phyloP scores from a whole-genome alignment of 2,888 invertebrate genomes.

The Orchesellides sinensis region DNA sequence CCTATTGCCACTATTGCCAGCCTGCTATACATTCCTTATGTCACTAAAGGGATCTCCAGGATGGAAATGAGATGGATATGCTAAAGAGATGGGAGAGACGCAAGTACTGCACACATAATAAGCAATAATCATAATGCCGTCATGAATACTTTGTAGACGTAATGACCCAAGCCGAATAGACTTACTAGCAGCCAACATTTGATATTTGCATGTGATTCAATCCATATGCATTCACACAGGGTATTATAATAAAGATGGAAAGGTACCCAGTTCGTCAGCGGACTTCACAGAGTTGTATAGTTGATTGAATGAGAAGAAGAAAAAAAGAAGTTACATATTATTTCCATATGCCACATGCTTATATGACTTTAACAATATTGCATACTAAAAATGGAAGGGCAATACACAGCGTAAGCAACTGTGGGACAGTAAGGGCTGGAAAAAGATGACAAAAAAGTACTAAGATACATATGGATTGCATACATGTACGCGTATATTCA shows the following conservation, averaged over 20 bases:
- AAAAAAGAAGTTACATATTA: not conserved
- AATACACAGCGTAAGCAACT: too few relatives aligned
- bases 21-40: not conserved
- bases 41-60: conserved; percentile 14
- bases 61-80: conserved; percentile 6
- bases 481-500: not conserved
- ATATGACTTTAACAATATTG: not conserved
- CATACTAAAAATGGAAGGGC: too few relatives aligned
- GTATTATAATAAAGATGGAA: not conserved
- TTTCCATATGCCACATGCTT: not conserved
- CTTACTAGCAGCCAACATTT: not conserved
- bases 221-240: not conserved
- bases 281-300: not conserved
- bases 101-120: not conserved
- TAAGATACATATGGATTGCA: not conserved
- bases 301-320: not conserved
- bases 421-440: not conserved
- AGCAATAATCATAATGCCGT: not conserved
- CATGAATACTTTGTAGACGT: conserved; percentile 13
- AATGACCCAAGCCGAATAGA: not conserved
- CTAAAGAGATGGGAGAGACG: not conserved
- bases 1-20: not conserved
- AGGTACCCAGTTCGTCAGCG: not conserved
- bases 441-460: not conserved
- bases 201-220: not conserved